These are phyloP conservation scores for Tribolium madens DNA, from an alignment of 1,140 invertebrate species.

Conservation along the genomic window DNA sequence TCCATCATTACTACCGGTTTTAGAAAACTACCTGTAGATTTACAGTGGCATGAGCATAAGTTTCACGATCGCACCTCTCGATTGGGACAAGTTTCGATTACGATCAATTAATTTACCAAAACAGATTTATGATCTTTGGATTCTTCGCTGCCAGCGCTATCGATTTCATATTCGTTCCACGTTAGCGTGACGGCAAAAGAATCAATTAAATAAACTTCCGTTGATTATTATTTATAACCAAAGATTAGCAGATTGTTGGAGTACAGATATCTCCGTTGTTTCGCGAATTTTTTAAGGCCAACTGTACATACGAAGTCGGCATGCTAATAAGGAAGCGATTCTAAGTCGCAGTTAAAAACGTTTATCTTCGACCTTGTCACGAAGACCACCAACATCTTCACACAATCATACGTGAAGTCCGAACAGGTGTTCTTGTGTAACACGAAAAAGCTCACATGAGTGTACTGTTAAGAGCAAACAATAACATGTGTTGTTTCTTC, in stretches of 20 bases:
- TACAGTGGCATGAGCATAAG: conserved; percentile 25
- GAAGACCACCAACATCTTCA: conserved; percentile 32
- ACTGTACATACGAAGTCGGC: neutral
- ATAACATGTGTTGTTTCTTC: neutral
- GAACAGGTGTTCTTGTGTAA: conserved; percentile 4
- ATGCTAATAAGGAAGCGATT: neutral
- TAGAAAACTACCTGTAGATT: conserved; percentile 29
- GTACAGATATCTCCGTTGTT: neutral
- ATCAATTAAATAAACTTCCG: neutral
- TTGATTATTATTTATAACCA: neutral
- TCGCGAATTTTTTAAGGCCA: neutral
- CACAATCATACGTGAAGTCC: conserved; percentile 3
- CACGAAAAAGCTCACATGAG: neutral
- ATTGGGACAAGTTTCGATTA: conserved; percentile 16
- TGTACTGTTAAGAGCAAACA: neutral
- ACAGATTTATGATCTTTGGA: conserved; percentile 12
- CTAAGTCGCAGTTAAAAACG: neutral
- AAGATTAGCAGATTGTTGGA: neutral
- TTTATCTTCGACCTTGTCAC: conserved; percentile 6
- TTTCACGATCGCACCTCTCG: conserved; percentile 24
- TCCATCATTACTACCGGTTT: conserved; percentile 25
- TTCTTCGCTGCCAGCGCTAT: neutral
- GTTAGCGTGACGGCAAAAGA: neutral
- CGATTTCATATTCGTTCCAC: neutral
- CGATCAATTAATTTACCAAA: conserved; percentile 30